Evolutionary conservation across 2,888 invertebrate species (phyloP), one percentile per base, ranked within the genome.

Genomic region (Periphyllus acericola): DNA sequence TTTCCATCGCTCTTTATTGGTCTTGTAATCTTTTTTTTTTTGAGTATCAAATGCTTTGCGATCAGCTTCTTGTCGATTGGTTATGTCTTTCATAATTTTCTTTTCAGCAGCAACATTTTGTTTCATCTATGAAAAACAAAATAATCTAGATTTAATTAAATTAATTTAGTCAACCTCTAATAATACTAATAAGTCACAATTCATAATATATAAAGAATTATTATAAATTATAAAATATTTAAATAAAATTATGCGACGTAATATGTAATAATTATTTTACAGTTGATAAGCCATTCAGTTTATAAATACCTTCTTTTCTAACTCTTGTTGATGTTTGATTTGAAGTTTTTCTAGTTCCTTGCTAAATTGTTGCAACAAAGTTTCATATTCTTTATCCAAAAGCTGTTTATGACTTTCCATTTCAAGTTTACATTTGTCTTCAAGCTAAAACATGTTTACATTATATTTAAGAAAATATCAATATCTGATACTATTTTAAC

Each of bases 1-100:
- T 95, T 99, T 99, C 96, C 98, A 97, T 90, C 97, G 93, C 91
- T 99, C 99, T 93, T 99, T 99, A 92, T 96, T 98, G 83, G 96
- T 96, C 93, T 96, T 96, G 93, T 99, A 99, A 92, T 99, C 98
- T 92, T 97, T 96, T 93, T 99, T 98, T 93, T 98, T 97, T 91
- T 97, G 96, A 90, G 96, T 93, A 91, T 96, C 96, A 92, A 98
- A 97, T 89, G 95, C 95, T 92, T 98, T 99, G 90, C 97, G 94
- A 91, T 99, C 99, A 90, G 95, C 95, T 90, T 98, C 98, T 91
- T 99, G 98, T 90, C 96, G 94, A 90, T 95, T 93, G 75, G 95
- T 94, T 90, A 99, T 98, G 91, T 98, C 97, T 92, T 98, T 99
- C 89, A 96, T 94, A 90, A 99, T 93, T 92, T 98, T 98, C 93